These are phyloP conservation scores for Callithrix jacchus DNA, from an alignment of 2,113 vertebrate species.

Conservation along the genomic window DNA sequence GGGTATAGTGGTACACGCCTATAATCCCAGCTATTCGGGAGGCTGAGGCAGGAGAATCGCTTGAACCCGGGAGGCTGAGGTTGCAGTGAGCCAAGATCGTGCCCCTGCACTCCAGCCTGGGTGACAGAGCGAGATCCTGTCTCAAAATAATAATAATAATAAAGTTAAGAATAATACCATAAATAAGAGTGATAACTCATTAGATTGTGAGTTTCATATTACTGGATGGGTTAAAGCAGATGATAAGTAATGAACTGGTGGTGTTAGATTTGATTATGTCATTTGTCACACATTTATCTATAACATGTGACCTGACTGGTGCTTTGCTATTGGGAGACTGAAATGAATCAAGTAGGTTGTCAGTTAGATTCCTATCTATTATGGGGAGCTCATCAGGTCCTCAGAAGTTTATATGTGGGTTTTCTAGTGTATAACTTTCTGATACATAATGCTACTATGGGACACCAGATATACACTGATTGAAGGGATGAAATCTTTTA, in stretches of 20 bases:
- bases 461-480: background rate
- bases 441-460: background rate
- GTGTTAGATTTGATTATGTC: background rate
- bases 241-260: background rate
- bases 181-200: background rate
- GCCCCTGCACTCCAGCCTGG: no score
- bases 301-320: background rate
- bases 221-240: background rate
- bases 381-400: fast-evolving
- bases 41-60: no score
- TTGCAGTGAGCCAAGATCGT: no score
- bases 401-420: background rate
- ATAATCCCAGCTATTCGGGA: no score
- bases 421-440: background rate
- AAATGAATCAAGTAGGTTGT: background rate
- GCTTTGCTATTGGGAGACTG: background rate
- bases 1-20: no score
- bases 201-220: background rate
- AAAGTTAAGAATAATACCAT: no score
- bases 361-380: background rate
- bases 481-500: background rate
- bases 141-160: no score
- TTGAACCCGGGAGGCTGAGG: no score
- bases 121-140: no score
- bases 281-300: background rate